Conservation (phyloP, 53 echinoderm and acorn worm species). For the Patiria pectinifera region DNA sequence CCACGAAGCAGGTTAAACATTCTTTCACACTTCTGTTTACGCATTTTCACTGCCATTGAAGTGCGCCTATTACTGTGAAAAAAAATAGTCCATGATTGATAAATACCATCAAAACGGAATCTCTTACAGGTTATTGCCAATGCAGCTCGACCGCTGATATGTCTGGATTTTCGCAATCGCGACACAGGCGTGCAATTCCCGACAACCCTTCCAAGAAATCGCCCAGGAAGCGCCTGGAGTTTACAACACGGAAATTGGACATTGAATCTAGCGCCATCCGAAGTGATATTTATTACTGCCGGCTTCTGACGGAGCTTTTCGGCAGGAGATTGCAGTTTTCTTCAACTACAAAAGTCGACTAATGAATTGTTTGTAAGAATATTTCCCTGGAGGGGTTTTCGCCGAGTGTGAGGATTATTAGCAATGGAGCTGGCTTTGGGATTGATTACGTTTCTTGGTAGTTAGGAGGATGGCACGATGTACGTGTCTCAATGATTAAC, state of each 20-base stretch:
- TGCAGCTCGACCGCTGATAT: no score
- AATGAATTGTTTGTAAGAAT: conserved; percentile 1
- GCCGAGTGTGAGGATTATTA: background rate
- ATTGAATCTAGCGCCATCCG: background rate
- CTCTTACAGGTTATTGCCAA: background rate
- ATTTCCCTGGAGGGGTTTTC: background rate
- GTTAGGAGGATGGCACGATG: background rate
- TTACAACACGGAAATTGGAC: background rate
- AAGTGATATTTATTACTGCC: background rate
- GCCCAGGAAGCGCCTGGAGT: background rate
- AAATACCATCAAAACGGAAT: background rate
- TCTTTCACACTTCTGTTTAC: background rate
- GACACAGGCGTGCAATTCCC: background rate
- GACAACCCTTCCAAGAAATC: background rate
- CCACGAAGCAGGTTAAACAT: no score
- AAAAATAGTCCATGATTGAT: background rate
- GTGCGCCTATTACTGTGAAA: background rate
- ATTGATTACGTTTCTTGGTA: background rate
- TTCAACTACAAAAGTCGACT: background rate
- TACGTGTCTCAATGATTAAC: background rate
- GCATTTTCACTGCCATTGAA: background rate
- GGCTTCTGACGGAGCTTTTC: background rate
- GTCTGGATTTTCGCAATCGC: background rate
- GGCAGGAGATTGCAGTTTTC: background rate
- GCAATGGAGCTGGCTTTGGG: background rate